phyloP scores from a whole-genome alignment of 2,797 vertebrate species.

The Otolemur crassicaudatus region DNA sequence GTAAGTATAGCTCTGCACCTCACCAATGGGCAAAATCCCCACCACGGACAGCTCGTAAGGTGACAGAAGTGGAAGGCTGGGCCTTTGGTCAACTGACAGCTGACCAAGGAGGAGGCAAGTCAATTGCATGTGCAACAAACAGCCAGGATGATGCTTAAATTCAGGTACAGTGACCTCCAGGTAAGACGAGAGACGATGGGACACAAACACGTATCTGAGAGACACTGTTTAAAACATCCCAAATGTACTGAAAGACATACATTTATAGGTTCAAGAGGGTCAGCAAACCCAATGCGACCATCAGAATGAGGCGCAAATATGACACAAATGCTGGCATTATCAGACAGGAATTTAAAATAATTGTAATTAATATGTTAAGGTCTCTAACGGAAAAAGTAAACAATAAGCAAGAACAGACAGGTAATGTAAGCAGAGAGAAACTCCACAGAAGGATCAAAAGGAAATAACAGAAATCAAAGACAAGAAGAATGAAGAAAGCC shows the following conservation, averaged over 20 bases:
- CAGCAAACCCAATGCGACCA: slow-evolving; percentile 22
- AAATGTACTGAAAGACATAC: slow-evolving; percentile 1
- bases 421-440: slow-evolving; percentile 21
- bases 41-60: not conserved
- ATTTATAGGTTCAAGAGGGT: slow-evolving; percentile 44
- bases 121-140: not conserved
- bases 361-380: slow-evolving; percentile 32
- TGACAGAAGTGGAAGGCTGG: not conserved
- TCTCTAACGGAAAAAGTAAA: not conserved
- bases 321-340: slow-evolving; percentile 16
- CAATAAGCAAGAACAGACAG: not conserved
- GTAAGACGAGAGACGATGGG: not conserved
- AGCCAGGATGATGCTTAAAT: not conserved
- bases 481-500: not conserved
- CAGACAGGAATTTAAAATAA: slow-evolving; percentile 21
- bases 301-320: slow-evolving; percentile 2
- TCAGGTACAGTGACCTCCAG: not conserved
- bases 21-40: not conserved
- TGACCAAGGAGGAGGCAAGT: not conserved
- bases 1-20: not conserved
- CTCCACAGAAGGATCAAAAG: not conserved
- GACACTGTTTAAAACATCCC: not conserved
- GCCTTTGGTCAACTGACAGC: not conserved
- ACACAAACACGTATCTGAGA: not conserved
- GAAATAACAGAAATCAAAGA: not conserved